A percentile compares a stretch with the other conserved stretches of the same genome.
phyloP scores from a whole-genome alignment of 2,113 vertebrate species.

The Brevimyrus niger region DNA sequence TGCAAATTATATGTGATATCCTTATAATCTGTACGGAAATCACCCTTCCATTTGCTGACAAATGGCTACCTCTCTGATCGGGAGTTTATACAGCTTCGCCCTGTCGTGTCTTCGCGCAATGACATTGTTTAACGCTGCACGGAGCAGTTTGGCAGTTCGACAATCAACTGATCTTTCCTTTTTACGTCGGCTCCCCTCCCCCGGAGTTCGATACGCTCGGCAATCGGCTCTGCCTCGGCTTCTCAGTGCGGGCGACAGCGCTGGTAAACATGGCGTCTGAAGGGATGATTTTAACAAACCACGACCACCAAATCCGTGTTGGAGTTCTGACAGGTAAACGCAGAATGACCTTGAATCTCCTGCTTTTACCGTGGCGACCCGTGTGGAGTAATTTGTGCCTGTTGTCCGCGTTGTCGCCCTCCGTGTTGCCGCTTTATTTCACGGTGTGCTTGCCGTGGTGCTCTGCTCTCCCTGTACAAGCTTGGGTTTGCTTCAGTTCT shows the following conservation, averaged over 20 bases:
- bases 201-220: slow-evolving; percentile 40
- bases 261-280: slow-evolving; percentile 90
- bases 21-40: background rate
- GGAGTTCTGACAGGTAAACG: slow-evolving; percentile 84
- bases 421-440: slow-evolving; percentile 31
- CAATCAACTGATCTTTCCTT: slow-evolving; percentile 30
- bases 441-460: slow-evolving; percentile 18
- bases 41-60: background rate
- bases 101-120: background rate
- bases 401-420: slow-evolving; percentile 19
- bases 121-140: background rate
- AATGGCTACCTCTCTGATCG: background rate
- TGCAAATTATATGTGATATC: background rate
- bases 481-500: slow-evolving; percentile 32
- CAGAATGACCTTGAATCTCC: background rate
- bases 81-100: background rate
- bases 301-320: slow-evolving; percentile 92
- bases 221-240: slow-evolving; percentile 37
- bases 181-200: slow-evolving; percentile 18
- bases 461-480: slow-evolving; percentile 21
- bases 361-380: background rate
- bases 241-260: slow-evolving; percentile 66
- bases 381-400: slow-evolving; percentile 14
- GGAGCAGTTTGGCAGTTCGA: background rate
- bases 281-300: slow-evolving; percentile 92